Evolutionary conservation across 2,888 invertebrate genomes (phyloP), one percentile per base, ranked within the genome.

Genomic region (Polydrusus cervinus): DNA sequence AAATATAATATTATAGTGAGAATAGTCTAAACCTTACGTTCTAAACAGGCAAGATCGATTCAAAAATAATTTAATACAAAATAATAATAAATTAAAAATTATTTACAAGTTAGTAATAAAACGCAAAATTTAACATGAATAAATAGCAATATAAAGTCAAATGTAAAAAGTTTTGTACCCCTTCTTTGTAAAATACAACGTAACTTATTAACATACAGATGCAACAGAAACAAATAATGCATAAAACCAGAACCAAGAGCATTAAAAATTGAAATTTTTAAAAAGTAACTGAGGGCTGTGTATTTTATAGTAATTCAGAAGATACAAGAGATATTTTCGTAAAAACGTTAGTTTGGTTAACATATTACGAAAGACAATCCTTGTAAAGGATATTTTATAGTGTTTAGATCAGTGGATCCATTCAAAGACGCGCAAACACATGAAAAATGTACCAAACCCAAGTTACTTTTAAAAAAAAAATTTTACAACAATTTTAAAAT

Each of bases 21-120:
- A 55, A 73, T 81, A 81, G 76, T 79, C 79, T 80, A 79, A 34
- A 78, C 75, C 78, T 80, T 81, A 81, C 80, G 71, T 70, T 73
- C 79, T 79, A 82, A 74, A 83, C 82, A 82, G 83, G 82, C 83
- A 84, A 84, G 83, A 83, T 81, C 16, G 65, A 71, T 71, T 65
- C 47, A 18, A 64, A 71, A 71, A 71, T 40, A 71, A 65, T 61
- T 45, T 55, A 61, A 34, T 45, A 60, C 79, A 82, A 74, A 79
- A 77, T 76, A 79, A 79, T 74, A 77, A 79, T 72, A 78, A 77
- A 47, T 79, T 25, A 25, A 72, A 80, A 75, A 77, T 72, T 72
- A 68, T 71, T 60, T 71, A 71, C 66, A 74, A 38, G 51, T 73
- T 76, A 73, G 73, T 76, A 43, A 62, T 47, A 68, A 67, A 71